Conservation (phyloP, 2,797 vertebrate genomes). For the Sebastes iracundus region DNA sequence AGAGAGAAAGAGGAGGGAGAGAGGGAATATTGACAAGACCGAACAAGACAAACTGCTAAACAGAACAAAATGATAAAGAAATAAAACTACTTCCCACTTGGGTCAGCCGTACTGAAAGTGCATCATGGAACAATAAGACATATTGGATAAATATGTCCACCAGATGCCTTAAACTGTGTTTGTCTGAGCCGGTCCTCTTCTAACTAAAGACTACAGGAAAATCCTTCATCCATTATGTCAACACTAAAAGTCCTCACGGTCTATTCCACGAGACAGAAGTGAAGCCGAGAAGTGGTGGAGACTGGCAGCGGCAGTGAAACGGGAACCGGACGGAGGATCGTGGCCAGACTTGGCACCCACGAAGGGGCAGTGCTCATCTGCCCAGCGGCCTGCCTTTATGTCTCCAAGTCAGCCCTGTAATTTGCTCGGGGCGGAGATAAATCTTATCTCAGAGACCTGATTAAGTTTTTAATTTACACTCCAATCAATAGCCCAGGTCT, state of each 20-base stretch:
- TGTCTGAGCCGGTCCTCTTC: slow-evolving; percentile 21
- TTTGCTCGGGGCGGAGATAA: slow-evolving; percentile 87
- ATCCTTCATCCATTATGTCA: slow-evolving; percentile 52
- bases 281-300: slow-evolving; percentile 11
- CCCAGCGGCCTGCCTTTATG: slow-evolving; percentile 68
- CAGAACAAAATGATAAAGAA: slow-evolving; percentile 71
- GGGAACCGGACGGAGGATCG: slow-evolving; percentile 5
- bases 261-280: slow-evolving; percentile 19
- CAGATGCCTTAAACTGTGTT: slow-evolving; percentile 39
- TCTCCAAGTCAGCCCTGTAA: slow-evolving; percentile 81
- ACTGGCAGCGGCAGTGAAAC: slow-evolving; percentile 10
- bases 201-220: slow-evolving; percentile 46
- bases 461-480: slow-evolving; percentile 99
- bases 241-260: slow-evolving; percentile 46
- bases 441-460: slow-evolving; percentile 93
- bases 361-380: slow-evolving; percentile 69
- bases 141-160: slow-evolving; percentile 60
- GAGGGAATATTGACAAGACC: slow-evolving; percentile 60
- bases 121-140: slow-evolving; percentile 63
- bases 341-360: slow-evolving; percentile 61
- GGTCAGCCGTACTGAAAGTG: slow-evolving; percentile 56
- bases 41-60: slow-evolving; percentile 69
- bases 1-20: slow-evolving; percentile 12
- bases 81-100: slow-evolving; percentile 67
- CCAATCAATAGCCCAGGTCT: slow-evolving; percentile 99